Evolutionary conservation across 2,797 vertebrate genomes (phyloP).

Genomic region (Poecilia picta): DNA sequence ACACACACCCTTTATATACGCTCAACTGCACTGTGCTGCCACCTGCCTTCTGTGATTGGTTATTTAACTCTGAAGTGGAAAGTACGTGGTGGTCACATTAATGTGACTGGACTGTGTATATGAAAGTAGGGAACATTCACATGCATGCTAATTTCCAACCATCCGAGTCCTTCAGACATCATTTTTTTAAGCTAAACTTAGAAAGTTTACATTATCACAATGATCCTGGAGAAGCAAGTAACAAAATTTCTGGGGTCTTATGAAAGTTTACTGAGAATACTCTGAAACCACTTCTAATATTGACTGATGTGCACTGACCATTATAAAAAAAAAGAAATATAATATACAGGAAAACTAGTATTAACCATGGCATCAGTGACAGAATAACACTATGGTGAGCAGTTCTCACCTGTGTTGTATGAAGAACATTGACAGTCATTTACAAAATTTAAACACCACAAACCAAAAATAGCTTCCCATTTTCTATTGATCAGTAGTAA

Average conservation of each 20-base stretch:
- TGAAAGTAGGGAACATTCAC: too few relatives aligned
- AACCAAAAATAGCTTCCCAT: conserved; percentile 42
- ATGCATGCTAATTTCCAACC: not conserved
- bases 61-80: too few relatives aligned
- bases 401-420: conserved; percentile 59
- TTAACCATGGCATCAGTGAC: conserved; percentile 60
- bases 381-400: conserved; percentile 67
- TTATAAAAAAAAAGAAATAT: conserved; percentile 45
- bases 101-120: too few relatives aligned
- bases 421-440: conserved; percentile 47
- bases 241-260: conserved; percentile 35
- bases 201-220: conserved; percentile 29
- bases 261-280: conserved; percentile 16
- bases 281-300: conserved; percentile 49
- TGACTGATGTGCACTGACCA: conserved; percentile 49
- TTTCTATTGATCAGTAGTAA: conserved; percentile 28
- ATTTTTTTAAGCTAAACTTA: not conserved
- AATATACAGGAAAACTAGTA: conserved; percentile 53
- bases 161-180: conserved; percentile 2
- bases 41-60: too few relatives aligned
- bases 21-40: too few relatives aligned
- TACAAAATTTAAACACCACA: conserved; percentile 50
- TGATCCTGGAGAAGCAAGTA: conserved; percentile 22
- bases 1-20: too few relatives aligned
- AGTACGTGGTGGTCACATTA: too few relatives aligned